These are phyloP conservation scores for Ibycter americanus DNA, from an alignment of 2,797 vertebrate species.

Conservation along the genomic window DNA sequence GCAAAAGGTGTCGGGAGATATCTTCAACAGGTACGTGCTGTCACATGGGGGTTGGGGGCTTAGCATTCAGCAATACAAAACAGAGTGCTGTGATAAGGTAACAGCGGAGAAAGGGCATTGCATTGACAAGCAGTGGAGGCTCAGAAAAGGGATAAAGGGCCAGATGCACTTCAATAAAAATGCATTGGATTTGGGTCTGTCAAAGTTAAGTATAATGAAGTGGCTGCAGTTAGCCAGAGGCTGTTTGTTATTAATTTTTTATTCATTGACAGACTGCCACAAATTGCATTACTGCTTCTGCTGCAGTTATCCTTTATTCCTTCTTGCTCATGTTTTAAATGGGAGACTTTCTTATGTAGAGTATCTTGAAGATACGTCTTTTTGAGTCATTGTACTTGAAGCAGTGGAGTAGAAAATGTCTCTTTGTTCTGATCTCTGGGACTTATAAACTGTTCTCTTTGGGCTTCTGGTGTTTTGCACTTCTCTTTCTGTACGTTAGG, in stretches of 20 bases:
- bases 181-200: not conserved
- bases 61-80: not conserved
- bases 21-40: constrained; percentile 85
- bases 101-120: not conserved
- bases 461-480: not conserved
- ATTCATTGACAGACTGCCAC: not conserved
- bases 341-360: not conserved
- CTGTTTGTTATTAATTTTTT: not conserved
- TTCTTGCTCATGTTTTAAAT: not conserved
- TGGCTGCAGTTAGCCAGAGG: not conserved
- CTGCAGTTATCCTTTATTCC: not conserved
- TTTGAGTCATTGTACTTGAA: not conserved
- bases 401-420: not conserved
- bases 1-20: constrained; percentile 88
- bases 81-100: not conserved
- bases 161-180: not conserved
- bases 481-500: not conserved
- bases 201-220: not conserved
- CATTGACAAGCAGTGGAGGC: not conserved
- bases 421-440: not conserved
- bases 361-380: not conserved
- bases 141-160: not conserved
- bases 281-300: not conserved
- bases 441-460: not conserved
- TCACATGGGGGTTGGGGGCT: rapidly evolving